phyloP scores from a whole-genome alignment of 2,888 invertebrate genomes.

The Fragum whitleyi region DNA sequence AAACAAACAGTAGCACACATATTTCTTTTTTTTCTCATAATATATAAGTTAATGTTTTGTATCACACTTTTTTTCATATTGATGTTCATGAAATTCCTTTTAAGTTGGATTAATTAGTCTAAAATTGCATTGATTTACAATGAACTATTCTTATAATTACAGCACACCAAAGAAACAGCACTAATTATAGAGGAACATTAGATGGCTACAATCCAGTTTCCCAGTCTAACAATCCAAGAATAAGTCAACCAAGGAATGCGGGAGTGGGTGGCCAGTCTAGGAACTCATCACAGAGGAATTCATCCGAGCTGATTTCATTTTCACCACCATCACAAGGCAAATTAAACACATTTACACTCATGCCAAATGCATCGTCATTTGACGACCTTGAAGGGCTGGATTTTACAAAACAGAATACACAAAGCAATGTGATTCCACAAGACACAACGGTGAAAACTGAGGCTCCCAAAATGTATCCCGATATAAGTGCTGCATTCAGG shows the following conservation, averaged over 20 bases:
- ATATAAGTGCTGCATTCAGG: conserved; percentile 77
- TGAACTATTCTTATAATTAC: neutral
- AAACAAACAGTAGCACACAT: no score
- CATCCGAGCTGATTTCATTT: conserved; percentile 33
- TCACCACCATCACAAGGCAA: conserved; percentile 27
- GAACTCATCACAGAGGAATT: conserved; percentile 3
- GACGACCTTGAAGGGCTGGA: conserved; percentile 76
- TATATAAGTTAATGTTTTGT: no score
- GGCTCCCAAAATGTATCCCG: conserved; percentile 71
- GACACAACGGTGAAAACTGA: conserved; percentile 46
- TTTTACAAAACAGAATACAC: conserved; percentile 55
- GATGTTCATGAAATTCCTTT: no score
- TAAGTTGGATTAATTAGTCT: no score
- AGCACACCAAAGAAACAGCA: conserved; percentile 8
- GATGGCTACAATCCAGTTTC: conserved; percentile 26
- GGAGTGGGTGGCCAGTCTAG: neutral
- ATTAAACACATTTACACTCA: neutral
- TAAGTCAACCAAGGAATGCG: neutral
- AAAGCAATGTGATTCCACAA: conserved; percentile 45
- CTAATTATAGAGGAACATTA: conserved; percentile 3
- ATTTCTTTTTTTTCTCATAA: no score
- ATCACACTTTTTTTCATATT: no score
- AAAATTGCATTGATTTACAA: no score
- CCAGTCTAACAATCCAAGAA: neutral
- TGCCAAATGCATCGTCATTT: conserved; percentile 43